Conservation (phyloP, 2,888 invertebrate genomes). For the Marronus borbonicus region DNA sequence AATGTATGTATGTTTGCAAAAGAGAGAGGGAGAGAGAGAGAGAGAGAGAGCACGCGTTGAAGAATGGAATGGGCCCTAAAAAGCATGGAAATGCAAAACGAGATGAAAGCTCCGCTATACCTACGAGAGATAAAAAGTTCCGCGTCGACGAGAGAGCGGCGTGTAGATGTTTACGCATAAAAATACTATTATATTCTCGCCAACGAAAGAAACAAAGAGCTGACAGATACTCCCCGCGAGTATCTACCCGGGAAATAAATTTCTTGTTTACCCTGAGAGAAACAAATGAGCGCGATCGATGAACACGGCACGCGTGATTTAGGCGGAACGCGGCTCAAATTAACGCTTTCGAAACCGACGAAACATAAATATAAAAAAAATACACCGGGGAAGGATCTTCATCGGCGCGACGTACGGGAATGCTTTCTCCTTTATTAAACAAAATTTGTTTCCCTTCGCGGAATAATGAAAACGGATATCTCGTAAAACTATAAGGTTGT, state of each 20-base stretch:
- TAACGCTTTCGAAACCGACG: conserved; percentile 9
- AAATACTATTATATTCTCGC: conserved; percentile 48
- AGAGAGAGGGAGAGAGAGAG: too few relatives aligned
- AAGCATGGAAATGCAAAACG: conserved; percentile 24
- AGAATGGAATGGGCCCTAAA: background rate
- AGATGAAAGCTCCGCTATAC: conserved; percentile 32
- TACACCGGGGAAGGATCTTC: conserved; percentile 1
- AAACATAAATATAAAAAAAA: conserved; percentile 1
- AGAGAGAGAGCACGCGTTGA: too few relatives aligned
- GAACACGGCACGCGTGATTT: conserved; percentile 34
- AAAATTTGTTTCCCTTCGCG: conserved; percentile 32
- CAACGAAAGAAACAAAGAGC: conserved; percentile 48
- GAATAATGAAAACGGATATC: conserved; percentile 9
- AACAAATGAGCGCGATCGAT: conserved; percentile 48
- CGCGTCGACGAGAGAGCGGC: conserved; percentile 14
- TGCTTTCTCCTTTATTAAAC: conserved; percentile 43
- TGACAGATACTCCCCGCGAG: conserved; percentile 42
- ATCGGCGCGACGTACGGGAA: conserved; percentile 20
- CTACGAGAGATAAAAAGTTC: conserved; percentile 38
- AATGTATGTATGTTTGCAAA: too few relatives aligned
- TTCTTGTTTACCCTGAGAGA: conserved; percentile 46
- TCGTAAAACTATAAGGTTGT: conserved; percentile 20
- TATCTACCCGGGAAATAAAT: conserved; percentile 42
- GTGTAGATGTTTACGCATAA: conserved; percentile 41
- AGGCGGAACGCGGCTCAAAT: conserved; percentile 37